These are phyloP conservation scores for Cerceris ruficornis DNA, from an alignment of 2,888 invertebrate genomes.

Conservation along the genomic window DNA sequence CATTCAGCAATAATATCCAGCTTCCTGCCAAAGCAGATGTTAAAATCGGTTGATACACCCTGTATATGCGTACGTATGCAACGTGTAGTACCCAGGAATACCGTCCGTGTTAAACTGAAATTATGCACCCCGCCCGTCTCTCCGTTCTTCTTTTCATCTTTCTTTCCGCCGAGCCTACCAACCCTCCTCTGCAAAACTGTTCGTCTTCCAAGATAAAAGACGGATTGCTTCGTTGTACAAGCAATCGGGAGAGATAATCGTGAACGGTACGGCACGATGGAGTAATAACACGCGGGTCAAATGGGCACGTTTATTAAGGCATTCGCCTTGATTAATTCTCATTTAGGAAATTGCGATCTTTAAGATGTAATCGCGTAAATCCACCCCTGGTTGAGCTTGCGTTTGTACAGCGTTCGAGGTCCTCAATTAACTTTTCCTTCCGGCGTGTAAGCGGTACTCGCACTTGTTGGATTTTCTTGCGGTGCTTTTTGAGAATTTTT, in stretches of 20 bases:
- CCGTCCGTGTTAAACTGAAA: constrained; percentile 49
- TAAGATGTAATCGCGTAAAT: background rate
- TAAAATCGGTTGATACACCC: too few species aligned
- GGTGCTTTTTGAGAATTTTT: too few species aligned
- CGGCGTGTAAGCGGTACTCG: background rate
- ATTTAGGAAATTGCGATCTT: constrained; percentile 31
- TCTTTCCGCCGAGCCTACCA: background rate
- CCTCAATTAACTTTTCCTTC: background rate
- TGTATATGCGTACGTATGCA: too few species aligned
- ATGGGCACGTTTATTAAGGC: constrained; percentile 22
- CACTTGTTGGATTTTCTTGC: background rate
- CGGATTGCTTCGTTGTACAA: background rate
- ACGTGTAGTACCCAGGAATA: constrained; percentile 7
- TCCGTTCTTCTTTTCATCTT: background rate
- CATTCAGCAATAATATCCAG: too few species aligned
- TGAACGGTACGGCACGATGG: constrained; percentile 11
- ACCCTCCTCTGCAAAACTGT: background rate
- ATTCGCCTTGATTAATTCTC: constrained; percentile 13
- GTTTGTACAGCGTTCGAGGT: background rate
- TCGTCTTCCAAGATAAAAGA: background rate
- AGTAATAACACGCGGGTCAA: constrained; percentile 7
- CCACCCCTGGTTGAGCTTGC: background rate
- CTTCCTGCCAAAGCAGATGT: too few species aligned
- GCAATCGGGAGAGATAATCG: constrained; percentile 38
- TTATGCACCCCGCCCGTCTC: constrained; percentile 29